phyloP scores from a whole-genome alignment of 2,888 invertebrate species.

The Carterocephalus palaemon region DNA sequence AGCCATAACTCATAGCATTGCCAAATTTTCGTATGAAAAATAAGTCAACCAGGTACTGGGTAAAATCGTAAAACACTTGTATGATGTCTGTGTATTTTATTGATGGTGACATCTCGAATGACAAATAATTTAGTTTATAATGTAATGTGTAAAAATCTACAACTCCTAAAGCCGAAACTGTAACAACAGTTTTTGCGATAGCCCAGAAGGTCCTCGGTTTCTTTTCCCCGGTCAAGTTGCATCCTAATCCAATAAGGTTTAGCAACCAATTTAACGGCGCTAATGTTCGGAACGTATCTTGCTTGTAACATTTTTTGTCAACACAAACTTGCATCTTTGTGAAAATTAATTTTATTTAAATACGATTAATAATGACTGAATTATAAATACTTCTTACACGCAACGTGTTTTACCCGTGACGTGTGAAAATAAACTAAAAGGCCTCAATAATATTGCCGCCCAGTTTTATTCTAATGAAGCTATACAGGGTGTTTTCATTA shows the following conservation, averaged over 20 bases:
- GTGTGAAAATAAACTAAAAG: background rate
- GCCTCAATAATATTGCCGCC: background rate
- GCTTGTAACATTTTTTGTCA: constrained; percentile 21
- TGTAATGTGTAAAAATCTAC: constrained; percentile 41
- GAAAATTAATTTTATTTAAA: too few species aligned
- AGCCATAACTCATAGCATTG: constrained; percentile 43
- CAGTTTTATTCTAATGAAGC: constrained; percentile 8
- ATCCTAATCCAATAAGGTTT: constrained; percentile 32
- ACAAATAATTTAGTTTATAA: constrained; percentile 45
- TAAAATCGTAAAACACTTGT: constrained; percentile 52
- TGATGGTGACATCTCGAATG: constrained; percentile 38
- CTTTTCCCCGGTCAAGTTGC: background rate
- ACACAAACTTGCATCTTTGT: constrained; percentile 4
- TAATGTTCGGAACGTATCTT: constrained; percentile 37
- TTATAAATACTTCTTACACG: background rate
- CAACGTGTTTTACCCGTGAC: background rate
- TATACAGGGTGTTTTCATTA: constrained; percentile 14
- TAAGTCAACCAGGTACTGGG: constrained; percentile 54
- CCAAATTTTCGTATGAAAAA: constrained; percentile 53
- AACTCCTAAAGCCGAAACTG: constrained; percentile 31
- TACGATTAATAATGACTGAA: background rate
- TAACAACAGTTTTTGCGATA: constrained; percentile 1
- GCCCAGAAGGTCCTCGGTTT: background rate
- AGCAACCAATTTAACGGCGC: constrained; percentile 42
- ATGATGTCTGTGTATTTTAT: constrained; percentile 50